Base-by-base conservation (phyloP, 2,888 invertebrate genomes). In the Eulithis prunata region DNA sequence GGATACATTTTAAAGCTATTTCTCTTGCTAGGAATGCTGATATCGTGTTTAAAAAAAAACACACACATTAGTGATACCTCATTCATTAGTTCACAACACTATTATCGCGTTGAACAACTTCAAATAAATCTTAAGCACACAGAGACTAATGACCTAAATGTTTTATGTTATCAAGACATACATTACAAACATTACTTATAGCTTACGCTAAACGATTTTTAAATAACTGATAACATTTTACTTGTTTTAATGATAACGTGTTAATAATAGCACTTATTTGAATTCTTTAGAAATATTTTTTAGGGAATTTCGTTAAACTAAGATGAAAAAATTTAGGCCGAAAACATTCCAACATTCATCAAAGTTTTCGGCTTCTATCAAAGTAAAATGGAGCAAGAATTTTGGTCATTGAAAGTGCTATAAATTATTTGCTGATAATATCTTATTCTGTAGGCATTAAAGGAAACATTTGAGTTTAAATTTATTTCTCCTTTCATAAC, bases 151-250 rank as follows among this genome's bases (percentile, higher is more conserved):
- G 66, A 64, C 69, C 68, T 56, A 66, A 66, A 70, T 64, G 64
- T 66, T 70, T 72, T 70, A 73, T 73, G 65, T 55, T 55, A 41
- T 71, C 68, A 73, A 65, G 65, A 66, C 71, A 72, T 64, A 69
- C 70, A 66, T 53, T 53, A 63, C 51, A 47, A 61, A 56, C n/a
- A 14, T 10, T 46, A 46, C 14, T 56, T 53, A 54, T 58, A 66
- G 58, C 64, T 67, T 66, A 68, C 51, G 51, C 38, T 58, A 66
- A 64, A 58, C 47, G 55, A 57, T 56, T 58, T 63, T 62, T 13
- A 51, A 61, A 56, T 60, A 58, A 21, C 38, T 54, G 55, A 61
- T 61, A 63, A 64, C 21, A 8, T 49, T 49, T 13, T 51, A 45
- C 57, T 41, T 55, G 61, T 45, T 45, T n/a, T 2, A 12, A n/a